A percentile compares a stretch with the other conserved stretches of the same genome.
phyloP scores from a whole-genome alignment of 2,797 vertebrate genomes.

The Cyclura pinguis region DNA sequence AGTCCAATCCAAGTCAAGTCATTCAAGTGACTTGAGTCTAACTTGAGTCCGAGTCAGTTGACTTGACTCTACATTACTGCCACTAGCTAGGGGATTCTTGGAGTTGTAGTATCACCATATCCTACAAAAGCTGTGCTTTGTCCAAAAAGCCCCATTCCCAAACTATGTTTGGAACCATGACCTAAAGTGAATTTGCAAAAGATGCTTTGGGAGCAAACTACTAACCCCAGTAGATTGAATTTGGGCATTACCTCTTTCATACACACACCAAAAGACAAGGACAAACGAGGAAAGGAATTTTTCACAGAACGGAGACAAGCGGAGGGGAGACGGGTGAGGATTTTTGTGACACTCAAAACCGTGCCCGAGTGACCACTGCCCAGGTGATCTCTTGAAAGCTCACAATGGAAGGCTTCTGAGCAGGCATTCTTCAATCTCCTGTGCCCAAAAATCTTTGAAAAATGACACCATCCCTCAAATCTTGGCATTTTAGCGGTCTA shows the following conservation, averaged over 20 bases:
- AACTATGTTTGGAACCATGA: too few species aligned
- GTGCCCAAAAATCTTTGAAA: background rate
- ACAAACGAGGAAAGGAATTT: background rate
- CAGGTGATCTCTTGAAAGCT: background rate
- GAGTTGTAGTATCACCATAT: background rate
- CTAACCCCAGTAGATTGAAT: background rate
- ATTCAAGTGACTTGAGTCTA: too few species aligned
- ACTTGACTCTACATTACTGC: too few species aligned
- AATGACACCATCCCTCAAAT: background rate
- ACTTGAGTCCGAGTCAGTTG: too few species aligned
- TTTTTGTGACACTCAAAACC: background rate
- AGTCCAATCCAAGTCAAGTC: too few species aligned
- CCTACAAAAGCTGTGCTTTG: too few species aligned
- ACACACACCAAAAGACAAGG: background rate
- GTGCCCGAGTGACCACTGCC: background rate
- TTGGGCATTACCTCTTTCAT: background rate
- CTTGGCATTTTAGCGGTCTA: background rate
- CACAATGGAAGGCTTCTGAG: background rate
- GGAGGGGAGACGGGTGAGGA: too few species aligned
- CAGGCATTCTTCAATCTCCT: background rate
- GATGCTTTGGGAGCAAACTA: background rate
- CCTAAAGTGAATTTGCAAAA: background rate
- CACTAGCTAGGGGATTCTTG: background rate
- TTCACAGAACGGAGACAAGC: background rate
- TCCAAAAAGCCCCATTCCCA: too few species aligned